Base-by-base conservation (phyloP, 2,113 vertebrate species). In the Marcusenius ussheri region DNA sequence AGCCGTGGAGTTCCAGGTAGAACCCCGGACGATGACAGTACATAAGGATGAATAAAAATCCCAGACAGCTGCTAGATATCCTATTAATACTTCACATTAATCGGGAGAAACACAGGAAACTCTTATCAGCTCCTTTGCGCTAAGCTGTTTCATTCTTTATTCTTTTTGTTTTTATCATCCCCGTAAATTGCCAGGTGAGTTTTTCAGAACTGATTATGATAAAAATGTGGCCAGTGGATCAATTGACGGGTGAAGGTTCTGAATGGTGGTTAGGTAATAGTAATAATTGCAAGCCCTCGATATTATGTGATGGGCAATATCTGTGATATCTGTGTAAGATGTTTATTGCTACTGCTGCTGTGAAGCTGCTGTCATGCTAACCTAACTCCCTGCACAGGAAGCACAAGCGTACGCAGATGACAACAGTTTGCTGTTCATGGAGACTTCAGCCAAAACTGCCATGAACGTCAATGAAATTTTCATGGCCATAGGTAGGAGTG, bases 381-480 rank as follows among this genome's bases (percentile, higher is more conserved):
- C 62, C 10, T 11, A 1, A 31, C 27, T 27, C 53, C 85, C 7
- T 51, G 58, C 66, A 31, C 91, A 99, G 98, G 98, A 99, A 95
- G 98, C 98, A 88, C 97, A 99, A 90, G 93, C 95, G 0, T 99
- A 99, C 11, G 98, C 98, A 90, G 98, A 99, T 56, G 97, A 99
- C 93, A 99, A 99, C 95, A 97, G 97, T 91, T 96, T 99, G 94
- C 96, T 99, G 89, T 99, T 99, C 94, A 99, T 99, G 98, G 98
- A 99, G 95, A 99, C 98, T 0, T 99, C 98, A 0, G 98, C 98
- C 3, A 99, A 99, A 96, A 99, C 98, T 1, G 97, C 97, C 2
- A 97, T 98, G 97, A 99, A 99, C 88, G 98, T 99, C 93, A 99
- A 98, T 83, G 98, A 99, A 93, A 97, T 98, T 92, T 99, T 99